A percentile compares a stretch with the other conserved stretches of the same genome.
These are phyloP conservation scores for Scaptomyza graminum DNA, from an alignment of 1,140 invertebrate genomes.

Conservation along the genomic window DNA sequence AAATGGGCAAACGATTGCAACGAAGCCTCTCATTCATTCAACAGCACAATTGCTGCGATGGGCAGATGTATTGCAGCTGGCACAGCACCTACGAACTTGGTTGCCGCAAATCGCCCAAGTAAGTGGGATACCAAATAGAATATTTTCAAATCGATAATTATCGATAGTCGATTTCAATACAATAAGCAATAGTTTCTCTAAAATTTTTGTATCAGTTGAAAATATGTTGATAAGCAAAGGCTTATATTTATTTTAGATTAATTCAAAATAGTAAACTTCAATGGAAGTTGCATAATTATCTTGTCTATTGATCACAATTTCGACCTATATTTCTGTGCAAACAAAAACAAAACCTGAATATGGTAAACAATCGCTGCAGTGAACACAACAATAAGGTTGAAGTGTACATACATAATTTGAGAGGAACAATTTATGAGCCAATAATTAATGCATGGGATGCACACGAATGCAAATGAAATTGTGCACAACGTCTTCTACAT, in stretches of 20 bases:
- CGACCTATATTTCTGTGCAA: background rate
- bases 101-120: slow-evolving; percentile 73
- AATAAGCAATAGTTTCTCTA: no score
- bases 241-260: background rate
- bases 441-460: background rate
- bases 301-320: background rate
- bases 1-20: slow-evolving; percentile 77
- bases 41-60: slow-evolving; percentile 80
- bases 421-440: background rate
- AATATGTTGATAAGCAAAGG: no score
- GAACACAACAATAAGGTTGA: background rate
- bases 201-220: no score
- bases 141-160: background rate
- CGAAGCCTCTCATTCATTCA: slow-evolving; percentile 82
- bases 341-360: background rate
- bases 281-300: background rate
- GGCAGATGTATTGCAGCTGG: slow-evolving; percentile 71
- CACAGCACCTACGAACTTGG: slow-evolving; percentile 76
- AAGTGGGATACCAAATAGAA: slow-evolving; percentile 34
- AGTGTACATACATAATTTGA: background rate
- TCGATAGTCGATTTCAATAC: background rate
- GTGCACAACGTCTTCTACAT: slow-evolving; percentile 2
- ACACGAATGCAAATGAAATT: slow-evolving; percentile 6
- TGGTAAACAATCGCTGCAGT: background rate
- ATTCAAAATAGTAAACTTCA: background rate